A percentile compares a stretch with the other conserved stretches of the same genome.
Evolutionary conservation across 2,888 invertebrate genomes (phyloP).

Genomic region (Ectemnius continuus): DNA sequence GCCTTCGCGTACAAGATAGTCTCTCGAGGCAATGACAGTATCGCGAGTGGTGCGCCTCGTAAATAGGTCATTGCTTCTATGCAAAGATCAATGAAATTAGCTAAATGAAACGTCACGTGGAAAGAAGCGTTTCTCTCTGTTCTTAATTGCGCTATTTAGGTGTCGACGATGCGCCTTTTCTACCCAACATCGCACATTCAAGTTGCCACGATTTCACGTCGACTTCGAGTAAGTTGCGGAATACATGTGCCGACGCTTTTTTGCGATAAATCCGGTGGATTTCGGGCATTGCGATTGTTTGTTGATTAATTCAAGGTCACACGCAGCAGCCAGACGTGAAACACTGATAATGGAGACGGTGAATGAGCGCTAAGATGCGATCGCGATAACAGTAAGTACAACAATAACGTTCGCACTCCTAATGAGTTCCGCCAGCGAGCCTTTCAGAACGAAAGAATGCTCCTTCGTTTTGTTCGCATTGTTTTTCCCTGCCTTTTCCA

Average conservation of each 20-base stretch:
- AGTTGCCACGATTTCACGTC: too few species aligned
- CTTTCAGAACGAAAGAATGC: constrained; percentile 1
- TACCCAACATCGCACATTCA: too few species aligned
- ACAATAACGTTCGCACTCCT: not conserved
- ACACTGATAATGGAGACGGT: too few species aligned
- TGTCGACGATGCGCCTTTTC: too few species aligned
- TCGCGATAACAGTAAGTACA: not conserved
- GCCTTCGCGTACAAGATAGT: not conserved
- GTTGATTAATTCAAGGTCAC: too few species aligned
- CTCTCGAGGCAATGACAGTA: constrained; percentile 6
- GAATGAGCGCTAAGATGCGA: too few species aligned
- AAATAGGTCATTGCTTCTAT: constrained; percentile 4
- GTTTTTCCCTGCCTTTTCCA: not conserved
- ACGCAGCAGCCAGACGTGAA: too few species aligned
- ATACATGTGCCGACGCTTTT: too few species aligned
- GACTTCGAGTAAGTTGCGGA: too few species aligned
- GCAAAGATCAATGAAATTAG: constrained; percentile 15
- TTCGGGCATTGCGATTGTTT: too few species aligned
- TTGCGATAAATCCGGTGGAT: too few species aligned
- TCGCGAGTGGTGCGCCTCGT: not conserved
- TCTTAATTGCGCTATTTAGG: too few species aligned
- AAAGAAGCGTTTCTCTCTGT: not conserved
- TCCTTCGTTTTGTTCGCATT: constrained; percentile 1
- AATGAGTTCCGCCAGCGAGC: not conserved
- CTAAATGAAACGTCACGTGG: constrained; percentile 15